Conservation (phyloP, 2,797 vertebrate genomes). For the Enteromius unitaeniatus region DNA sequence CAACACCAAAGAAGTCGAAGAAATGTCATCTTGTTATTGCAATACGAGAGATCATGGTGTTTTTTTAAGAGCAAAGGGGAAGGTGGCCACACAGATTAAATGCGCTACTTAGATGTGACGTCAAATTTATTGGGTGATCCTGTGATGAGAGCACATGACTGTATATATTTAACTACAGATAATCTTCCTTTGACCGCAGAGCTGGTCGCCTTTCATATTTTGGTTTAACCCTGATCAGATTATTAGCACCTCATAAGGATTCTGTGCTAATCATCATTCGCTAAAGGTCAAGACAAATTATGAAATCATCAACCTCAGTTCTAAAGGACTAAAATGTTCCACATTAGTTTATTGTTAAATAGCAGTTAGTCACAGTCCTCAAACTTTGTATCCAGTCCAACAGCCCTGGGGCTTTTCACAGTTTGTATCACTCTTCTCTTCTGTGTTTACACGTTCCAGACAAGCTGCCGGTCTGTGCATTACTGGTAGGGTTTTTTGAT, state of each 20-base stretch:
- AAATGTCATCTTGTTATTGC: neutral
- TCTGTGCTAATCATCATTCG: neutral
- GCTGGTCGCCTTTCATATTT: neutral
- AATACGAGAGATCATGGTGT: neutral
- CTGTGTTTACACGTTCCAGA: neutral
- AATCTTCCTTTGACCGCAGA: neutral
- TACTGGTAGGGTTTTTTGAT: neutral
- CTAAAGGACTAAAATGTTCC: neutral
- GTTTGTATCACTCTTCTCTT: neutral
- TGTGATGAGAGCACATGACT: constrained; percentile 25
- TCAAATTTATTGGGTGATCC: neutral
- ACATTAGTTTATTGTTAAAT: neutral
- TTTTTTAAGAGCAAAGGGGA: constrained; percentile 1
- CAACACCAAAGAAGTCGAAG: neutral
- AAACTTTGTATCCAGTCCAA: neutral
- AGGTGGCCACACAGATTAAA: neutral
- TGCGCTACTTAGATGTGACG: neutral
- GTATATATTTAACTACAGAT: constrained; percentile 17
- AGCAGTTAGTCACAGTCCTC: neutral
- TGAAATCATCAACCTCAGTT: neutral
- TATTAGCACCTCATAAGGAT: neutral
- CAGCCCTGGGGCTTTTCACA: neutral
- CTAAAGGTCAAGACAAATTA: neutral
- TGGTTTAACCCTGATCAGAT: neutral
- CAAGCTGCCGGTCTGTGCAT: neutral